Evolutionary conservation across 2,113 vertebrate genomes (phyloP).

Genomic region (Silurus glanis): DNA sequence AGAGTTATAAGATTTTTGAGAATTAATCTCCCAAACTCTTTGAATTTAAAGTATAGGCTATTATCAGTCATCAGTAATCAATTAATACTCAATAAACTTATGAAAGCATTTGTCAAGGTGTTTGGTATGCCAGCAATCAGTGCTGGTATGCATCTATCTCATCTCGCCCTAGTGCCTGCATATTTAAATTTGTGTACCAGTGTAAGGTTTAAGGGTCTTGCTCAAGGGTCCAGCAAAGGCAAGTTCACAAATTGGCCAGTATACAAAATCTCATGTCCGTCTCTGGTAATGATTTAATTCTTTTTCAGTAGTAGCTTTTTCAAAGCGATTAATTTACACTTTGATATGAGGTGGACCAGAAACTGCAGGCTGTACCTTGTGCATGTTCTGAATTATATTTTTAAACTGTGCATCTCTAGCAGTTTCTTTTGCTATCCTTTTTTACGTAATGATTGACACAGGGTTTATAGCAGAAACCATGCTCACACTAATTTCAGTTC

Average conservation of each 20-base stretch:
- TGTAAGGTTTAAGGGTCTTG: no score
- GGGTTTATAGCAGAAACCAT: neutral
- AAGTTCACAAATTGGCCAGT: neutral
- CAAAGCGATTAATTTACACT: neutral
- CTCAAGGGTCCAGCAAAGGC: no score
- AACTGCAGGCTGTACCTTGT: neutral
- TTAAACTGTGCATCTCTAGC: neutral
- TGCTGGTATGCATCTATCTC: neutral
- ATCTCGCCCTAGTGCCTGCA: neutral
- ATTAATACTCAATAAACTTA: neutral
- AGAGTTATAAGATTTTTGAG: neutral
- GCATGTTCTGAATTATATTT: neutral
- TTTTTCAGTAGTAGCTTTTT: neutral
- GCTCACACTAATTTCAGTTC: neutral
- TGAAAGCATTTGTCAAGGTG: neutral
- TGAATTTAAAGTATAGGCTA: no score
- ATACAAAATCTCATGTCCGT: neutral
- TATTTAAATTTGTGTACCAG: no score
- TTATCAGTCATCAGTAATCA: neutral
- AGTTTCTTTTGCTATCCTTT: neutral
- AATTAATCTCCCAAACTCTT: neutral
- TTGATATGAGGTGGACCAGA: neutral
- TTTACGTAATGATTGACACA: neutral
- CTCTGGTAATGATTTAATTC: neutral
- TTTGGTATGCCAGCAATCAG: neutral